A percentile compares a stretch with the other conserved stretches of the same genome.
Evolutionary conservation across 2,797 vertebrate species (phyloP).

Genomic region (Sebastiscus albofasciatus): DNA sequence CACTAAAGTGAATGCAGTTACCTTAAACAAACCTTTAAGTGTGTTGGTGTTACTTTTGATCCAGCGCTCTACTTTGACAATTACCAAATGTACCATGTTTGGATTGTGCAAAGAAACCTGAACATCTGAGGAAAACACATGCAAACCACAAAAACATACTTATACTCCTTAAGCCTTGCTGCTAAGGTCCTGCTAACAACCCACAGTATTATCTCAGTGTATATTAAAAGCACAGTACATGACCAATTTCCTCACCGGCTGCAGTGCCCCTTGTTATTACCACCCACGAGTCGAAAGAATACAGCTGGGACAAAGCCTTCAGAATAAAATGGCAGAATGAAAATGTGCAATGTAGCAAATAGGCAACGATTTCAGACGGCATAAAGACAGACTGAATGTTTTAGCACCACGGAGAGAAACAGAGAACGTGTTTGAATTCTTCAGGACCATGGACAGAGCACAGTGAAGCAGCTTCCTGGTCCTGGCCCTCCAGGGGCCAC

Average conservation of each 20-base stretch:
- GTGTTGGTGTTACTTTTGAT: background rate
- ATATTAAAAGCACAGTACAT: background rate
- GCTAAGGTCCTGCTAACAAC: background rate
- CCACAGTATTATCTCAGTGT: background rate
- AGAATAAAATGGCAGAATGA: background rate
- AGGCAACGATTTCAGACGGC: background rate
- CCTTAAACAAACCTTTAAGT: background rate
- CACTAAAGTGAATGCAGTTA: background rate
- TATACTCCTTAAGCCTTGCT: background rate
- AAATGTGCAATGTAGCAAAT: background rate
- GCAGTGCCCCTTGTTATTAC: constrained; percentile 23
- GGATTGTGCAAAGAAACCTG: background rate
- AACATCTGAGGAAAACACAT: background rate
- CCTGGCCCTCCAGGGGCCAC: background rate
- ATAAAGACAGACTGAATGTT: background rate
- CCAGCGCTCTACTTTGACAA: background rate
- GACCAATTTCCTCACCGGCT: constrained; percentile 6
- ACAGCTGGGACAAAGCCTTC: constrained; percentile 24
- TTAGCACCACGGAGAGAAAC: background rate
- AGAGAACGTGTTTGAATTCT: background rate
- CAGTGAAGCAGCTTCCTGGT: background rate
- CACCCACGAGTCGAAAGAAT: constrained; percentile 19
- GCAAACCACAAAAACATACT: background rate
- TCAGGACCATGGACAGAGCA: background rate
- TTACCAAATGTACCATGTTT: background rate